These are phyloP conservation scores for Nesoenas mayeri DNA, from an alignment of 2,113 vertebrate genomes.

Conservation along the genomic window DNA sequence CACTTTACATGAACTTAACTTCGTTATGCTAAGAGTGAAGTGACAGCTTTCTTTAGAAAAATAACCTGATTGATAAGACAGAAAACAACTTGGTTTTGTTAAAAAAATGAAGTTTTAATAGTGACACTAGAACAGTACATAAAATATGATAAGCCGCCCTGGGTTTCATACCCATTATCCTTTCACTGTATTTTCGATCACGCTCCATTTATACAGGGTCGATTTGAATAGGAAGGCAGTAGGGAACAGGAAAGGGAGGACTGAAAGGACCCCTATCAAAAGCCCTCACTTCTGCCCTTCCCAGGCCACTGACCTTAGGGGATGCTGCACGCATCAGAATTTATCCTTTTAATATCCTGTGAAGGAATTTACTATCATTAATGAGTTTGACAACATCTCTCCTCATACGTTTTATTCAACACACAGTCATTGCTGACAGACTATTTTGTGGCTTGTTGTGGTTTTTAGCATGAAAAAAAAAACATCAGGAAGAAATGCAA, in stretches of 20 bases:
- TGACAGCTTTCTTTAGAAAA: background rate
- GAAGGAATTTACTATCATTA: background rate
- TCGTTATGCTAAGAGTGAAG: background rate
- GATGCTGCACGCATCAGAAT: fast-evolving
- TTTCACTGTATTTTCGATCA: background rate
- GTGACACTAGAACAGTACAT: background rate
- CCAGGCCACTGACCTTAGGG: background rate
- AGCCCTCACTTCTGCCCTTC: background rate
- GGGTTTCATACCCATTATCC: background rate
- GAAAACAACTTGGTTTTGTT: background rate
- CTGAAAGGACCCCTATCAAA: background rate
- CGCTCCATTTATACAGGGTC: background rate
- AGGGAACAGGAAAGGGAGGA: background rate
- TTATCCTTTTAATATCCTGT: background rate
- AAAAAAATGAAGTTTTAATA: background rate
- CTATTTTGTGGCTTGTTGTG: background rate
- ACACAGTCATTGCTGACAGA: background rate
- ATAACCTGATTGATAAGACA: background rate
- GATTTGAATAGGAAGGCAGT: background rate
- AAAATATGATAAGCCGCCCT: background rate
- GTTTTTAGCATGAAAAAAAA: background rate
- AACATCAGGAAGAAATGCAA: background rate
- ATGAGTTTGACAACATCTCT: background rate
- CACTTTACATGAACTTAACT: background rate
- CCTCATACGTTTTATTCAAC: background rate